A percentile compares a stretch with the other conserved stretches of the same genome.
phyloP scores from a whole-genome alignment of 2,888 invertebrate genomes.

The Tryphoninae sp. region DNA sequence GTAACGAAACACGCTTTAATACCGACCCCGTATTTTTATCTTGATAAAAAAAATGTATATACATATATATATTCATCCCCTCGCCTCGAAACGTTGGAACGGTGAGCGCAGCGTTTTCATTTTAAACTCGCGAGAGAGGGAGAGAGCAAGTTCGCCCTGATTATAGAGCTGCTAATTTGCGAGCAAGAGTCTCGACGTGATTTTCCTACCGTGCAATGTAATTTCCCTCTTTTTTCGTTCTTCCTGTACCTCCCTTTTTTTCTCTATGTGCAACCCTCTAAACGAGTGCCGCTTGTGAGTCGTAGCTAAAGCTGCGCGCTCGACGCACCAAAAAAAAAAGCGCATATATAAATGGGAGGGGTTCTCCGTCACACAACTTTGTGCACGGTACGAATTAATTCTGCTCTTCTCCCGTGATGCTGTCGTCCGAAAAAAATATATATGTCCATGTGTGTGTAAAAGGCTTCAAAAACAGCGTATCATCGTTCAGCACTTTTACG shows the following conservation, averaged over 20 bases:
- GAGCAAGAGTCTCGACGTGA: constrained; percentile 60
- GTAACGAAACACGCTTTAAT: constrained; percentile 51
- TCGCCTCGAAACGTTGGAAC: constrained; percentile 53
- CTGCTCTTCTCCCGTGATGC: constrained; percentile 34
- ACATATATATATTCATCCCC: not conserved
- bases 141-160: constrained; percentile 42
- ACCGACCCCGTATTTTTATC: constrained; percentile 28
- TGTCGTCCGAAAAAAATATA: constrained; percentile 27
- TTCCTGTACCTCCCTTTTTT: constrained; percentile 22
- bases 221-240: constrained; percentile 44
- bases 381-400: constrained; percentile 52
- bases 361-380: constrained; percentile 37
- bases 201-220: constrained; percentile 62
- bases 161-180: constrained; percentile 62
- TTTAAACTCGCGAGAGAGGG: constrained; percentile 47
- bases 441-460: not conserved
- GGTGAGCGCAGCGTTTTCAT: constrained; percentile 47
- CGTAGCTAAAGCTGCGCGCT: constrained; percentile 42
- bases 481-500: constrained; percentile 22
- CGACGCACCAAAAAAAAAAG: constrained; percentile 40
- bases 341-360: constrained; percentile 19
- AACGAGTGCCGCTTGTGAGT: constrained; percentile 54
- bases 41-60: not conserved
- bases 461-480: constrained; percentile 37
- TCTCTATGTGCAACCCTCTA: constrained; percentile 39